Percentiles rank a stretch among this genome's conserved stretches.
phyloP scores from a whole-genome alignment of 1,140 invertebrate genomes.

The Nymphalis io region DNA sequence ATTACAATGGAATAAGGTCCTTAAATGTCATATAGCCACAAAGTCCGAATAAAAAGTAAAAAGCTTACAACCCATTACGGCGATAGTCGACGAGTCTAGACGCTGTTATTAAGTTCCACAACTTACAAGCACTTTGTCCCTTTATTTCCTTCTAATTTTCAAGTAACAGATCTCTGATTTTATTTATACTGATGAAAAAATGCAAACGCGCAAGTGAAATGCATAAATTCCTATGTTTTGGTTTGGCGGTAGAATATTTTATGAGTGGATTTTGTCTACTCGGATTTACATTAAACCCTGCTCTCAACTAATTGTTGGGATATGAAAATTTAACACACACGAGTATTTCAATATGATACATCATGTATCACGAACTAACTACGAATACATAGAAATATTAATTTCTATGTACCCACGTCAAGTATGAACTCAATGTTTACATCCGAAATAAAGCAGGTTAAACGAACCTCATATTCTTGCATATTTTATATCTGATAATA shows the following conservation, averaged over 20 bases:
- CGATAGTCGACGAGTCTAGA: constrained; percentile 27
- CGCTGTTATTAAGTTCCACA: constrained; percentile 24
- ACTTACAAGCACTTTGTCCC: constrained; percentile 22
- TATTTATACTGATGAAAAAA: neutral
- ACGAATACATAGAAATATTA: too few relatives aligned
- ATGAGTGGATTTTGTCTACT: too few relatives aligned
- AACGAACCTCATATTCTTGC: neutral
- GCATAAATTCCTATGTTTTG: too few relatives aligned
- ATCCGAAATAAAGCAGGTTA: neutral
- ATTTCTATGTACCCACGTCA: neutral
- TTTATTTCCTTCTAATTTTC: constrained; percentile 21
- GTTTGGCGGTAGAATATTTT: too few relatives aligned
- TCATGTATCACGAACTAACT: too few relatives aligned
- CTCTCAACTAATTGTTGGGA: too few relatives aligned
- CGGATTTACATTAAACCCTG: too few relatives aligned
- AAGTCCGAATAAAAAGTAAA: neutral
- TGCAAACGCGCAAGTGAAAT: too few relatives aligned
- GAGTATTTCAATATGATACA: neutral
- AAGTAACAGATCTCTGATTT: neutral
- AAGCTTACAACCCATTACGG: constrained; percentile 24
- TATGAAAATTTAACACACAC: neutral
- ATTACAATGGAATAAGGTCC: neutral
- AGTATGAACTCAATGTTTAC: neutral
- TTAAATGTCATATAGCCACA: neutral
- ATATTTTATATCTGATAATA: neutral